phyloP scores from a whole-genome alignment of 2,888 invertebrate species.

The Dasypolia templi region DNA sequence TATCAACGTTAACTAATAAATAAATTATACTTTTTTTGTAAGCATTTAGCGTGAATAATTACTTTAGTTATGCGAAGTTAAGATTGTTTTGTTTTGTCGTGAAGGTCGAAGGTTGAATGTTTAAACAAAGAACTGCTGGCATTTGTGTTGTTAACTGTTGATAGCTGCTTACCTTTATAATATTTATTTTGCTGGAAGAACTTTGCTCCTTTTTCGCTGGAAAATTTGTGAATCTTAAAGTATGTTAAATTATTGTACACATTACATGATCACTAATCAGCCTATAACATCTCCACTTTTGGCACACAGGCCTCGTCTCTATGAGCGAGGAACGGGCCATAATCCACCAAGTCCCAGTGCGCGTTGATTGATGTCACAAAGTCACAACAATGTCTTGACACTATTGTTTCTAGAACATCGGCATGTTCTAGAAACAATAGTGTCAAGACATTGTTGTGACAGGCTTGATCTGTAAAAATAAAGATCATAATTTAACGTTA shows the following conservation, averaged over 20 bases:
- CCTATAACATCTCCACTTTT: background rate
- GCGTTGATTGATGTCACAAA: background rate
- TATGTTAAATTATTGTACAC: background rate
- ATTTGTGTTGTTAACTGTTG: constrained; percentile 41
- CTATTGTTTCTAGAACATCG: background rate
- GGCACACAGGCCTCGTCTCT: background rate
- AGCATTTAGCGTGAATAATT: constrained; percentile 47
- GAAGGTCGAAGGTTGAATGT: constrained; percentile 53
- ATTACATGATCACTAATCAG: background rate
- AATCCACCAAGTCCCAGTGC: background rate
- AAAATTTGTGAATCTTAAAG: constrained; percentile 14
- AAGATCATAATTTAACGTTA: background rate
- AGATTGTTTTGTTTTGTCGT: constrained; percentile 34
- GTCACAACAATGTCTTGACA: background rate
- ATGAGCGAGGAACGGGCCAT: background rate
- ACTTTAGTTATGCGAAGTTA: constrained; percentile 34
- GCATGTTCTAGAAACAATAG: background rate
- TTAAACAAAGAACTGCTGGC: constrained; percentile 36
- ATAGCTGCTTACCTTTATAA: constrained; percentile 21
- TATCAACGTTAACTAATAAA: constrained; percentile 18
- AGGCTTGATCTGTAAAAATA: background rate
- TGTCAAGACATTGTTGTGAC: background rate
- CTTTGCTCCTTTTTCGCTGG: background rate
- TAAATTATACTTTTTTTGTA: constrained; percentile 42
- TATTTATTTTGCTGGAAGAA: constrained; percentile 10